Conservation (phyloP, 2,113 vertebrate species). For the Salvelinus fontinalis region DNA sequence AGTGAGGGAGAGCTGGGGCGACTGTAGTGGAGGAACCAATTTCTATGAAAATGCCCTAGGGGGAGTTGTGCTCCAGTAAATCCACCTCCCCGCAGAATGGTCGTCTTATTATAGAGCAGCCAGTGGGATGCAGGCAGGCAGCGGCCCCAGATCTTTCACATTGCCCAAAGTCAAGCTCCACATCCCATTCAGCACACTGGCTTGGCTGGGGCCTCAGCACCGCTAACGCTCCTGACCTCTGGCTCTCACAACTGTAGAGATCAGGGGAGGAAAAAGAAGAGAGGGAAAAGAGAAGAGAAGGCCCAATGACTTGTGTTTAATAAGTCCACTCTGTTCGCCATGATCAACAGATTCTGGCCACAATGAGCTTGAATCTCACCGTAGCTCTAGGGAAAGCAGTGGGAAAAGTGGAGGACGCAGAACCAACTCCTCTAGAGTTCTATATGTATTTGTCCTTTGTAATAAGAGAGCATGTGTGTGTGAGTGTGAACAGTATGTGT, state of each 20-base stretch:
- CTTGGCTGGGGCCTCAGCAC: conserved; percentile 40
- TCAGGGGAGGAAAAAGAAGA: conserved; percentile 25
- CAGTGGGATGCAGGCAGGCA: conserved; percentile 36
- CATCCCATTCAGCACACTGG: conserved; percentile 65
- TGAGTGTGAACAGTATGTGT: conserved; percentile 1
- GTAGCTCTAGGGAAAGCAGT: conserved; percentile 26
- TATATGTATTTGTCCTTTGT: not conserved
- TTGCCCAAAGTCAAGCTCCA: conserved; percentile 66
- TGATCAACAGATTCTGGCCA: conserved; percentile 44
- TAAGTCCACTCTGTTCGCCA: conserved; percentile 20
- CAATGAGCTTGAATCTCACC: conserved; percentile 45
- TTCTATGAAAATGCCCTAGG: conserved; percentile 77
- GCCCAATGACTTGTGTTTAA: not conserved
- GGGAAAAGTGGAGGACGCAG: not conserved
- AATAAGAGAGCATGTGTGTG: conserved; percentile 10
- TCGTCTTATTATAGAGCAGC: conserved; percentile 78
- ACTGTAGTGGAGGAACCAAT: conserved; percentile 65
- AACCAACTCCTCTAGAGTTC: not conserved
- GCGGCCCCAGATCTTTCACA: conserved; percentile 62
- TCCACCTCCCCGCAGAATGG: conserved; percentile 66
- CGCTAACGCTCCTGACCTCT: conserved; percentile 62
- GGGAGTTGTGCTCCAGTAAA: conserved; percentile 82
- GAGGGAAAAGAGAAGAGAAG: conserved; percentile 9
- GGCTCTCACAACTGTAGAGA: conserved; percentile 51
- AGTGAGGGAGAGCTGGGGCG: conserved; percentile 42